phyloP scores from a whole-genome alignment of 2,113 vertebrate species.

The Pandion haliaetus region DNA sequence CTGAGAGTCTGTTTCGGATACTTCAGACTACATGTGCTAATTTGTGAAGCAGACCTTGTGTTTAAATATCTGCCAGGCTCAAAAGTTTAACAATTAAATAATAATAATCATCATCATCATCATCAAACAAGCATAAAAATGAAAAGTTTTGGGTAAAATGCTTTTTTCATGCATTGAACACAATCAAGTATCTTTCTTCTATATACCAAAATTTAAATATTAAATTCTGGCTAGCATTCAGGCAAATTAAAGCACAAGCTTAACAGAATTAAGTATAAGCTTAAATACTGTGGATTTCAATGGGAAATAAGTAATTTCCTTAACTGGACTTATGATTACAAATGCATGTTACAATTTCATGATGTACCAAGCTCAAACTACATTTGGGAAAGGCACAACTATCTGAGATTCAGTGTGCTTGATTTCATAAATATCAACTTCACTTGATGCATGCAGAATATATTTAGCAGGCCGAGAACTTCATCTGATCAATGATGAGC shows the following conservation, averaged over 20 bases:
- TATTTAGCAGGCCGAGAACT: neutral
- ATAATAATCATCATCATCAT: accelerated
- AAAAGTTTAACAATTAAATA: neutral
- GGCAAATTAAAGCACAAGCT: neutral
- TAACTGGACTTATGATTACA: neutral
- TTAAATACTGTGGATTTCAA: neutral
- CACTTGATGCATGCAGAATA: neutral
- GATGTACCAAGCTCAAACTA: neutral
- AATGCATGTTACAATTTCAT: neutral
- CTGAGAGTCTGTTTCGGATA: neutral
- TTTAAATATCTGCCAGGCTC: neutral
- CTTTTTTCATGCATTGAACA: neutral
- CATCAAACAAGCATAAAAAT: neutral
- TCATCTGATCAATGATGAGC: neutral
- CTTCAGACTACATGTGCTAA: neutral
- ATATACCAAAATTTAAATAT: neutral
- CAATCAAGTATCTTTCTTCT: neutral
- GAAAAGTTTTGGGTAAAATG: neutral
- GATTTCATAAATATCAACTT: neutral
- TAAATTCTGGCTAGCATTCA: neutral
- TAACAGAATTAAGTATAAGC: neutral
- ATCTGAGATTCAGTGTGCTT: neutral
- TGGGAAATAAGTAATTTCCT: neutral
- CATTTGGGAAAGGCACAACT: neutral
- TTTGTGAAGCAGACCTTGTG: neutral